A percentile compares a stretch with the other conserved stretches of the same genome.
These are phyloP conservation scores for Drosophila hydei DNA, from an alignment of 1,140 invertebrate species.

Conservation along the genomic window DNA sequence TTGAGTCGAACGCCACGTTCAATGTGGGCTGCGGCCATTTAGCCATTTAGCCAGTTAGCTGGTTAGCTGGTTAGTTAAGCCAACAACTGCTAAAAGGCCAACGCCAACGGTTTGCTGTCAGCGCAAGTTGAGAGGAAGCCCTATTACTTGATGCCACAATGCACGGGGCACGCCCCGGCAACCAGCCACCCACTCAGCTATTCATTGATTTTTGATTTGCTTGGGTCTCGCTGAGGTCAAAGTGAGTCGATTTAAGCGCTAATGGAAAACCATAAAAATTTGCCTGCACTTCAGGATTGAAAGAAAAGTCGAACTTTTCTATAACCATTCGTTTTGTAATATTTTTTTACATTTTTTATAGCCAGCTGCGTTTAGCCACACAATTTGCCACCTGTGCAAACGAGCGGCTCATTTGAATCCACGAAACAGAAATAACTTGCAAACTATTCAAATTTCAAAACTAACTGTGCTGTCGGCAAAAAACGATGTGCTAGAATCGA, in stretches of 20 bases:
- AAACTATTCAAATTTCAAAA: slow-evolving; percentile 8
- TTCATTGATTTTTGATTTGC: slow-evolving; percentile 74
- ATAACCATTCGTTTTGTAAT: background rate
- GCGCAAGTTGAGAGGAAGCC: slow-evolving; percentile 52
- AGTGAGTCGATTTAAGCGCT: slow-evolving; percentile 62
- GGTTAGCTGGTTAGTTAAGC: slow-evolving; percentile 41
- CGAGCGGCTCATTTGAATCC: slow-evolving; percentile 21
- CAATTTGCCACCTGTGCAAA: slow-evolving; percentile 50
- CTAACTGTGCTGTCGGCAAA: slow-evolving; percentile 5
- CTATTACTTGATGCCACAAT: slow-evolving; percentile 67
- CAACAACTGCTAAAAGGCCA: slow-evolving; percentile 52
- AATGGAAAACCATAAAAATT: slow-evolving; percentile 66
- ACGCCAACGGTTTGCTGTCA: slow-evolving; percentile 43
- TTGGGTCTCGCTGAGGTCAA: slow-evolving; percentile 42
- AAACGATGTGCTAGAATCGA: background rate
- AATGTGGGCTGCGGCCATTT: slow-evolving; percentile 56
- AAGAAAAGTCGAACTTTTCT: background rate
- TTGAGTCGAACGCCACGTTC: slow-evolving; percentile 60
- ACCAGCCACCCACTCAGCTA: slow-evolving; percentile 3
- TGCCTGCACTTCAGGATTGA: slow-evolving; percentile 43
- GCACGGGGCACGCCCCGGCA: slow-evolving; percentile 26
- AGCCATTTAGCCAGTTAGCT: slow-evolving; percentile 23
- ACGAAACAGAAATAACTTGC: slow-evolving; percentile 8
- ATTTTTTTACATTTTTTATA: slow-evolving; percentile 39
- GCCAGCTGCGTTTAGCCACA: slow-evolving; percentile 48